A percentile compares a stretch with the other conserved stretches of the same genome.
Evolutionary conservation across 1,140 invertebrate species (phyloP).

Genomic region (Antheraea mylitta): DNA sequence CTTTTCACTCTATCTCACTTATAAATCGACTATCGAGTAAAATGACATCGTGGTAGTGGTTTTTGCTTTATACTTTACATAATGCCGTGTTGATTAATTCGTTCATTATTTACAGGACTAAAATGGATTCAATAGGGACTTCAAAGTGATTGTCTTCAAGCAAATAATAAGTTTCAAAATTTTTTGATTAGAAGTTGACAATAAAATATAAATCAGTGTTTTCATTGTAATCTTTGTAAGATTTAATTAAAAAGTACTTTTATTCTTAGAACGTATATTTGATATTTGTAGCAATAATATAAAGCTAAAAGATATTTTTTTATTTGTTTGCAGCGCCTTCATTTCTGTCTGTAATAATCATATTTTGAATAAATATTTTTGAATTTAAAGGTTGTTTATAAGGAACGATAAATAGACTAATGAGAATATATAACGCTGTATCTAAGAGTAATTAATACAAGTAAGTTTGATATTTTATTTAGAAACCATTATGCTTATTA

Average conservation of each 20-base stretch:
- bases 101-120: constrained; percentile 3
- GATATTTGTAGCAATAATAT: too few species aligned
- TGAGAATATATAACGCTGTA: too few species aligned
- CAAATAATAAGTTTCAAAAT: neutral
- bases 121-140: neutral
- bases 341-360: too few species aligned
- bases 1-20: neutral
- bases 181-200: neutral
- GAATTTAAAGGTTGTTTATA: too few species aligned
- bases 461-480: too few species aligned
- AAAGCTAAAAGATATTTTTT: too few species aligned
- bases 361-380: too few species aligned
- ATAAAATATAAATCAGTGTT: neutral
- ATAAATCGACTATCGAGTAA: neutral
- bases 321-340: too few species aligned
- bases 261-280: too few species aligned
- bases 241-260: neutral
- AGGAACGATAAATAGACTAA: too few species aligned
- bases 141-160: neutral
- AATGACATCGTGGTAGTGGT: neutral
- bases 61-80: neutral
- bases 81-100: neutral
- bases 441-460: too few species aligned
- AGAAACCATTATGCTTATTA: too few species aligned
- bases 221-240: neutral